Base-by-base conservation (phyloP, 2,888 invertebrate species). In the Thera obeliscata region DNA sequence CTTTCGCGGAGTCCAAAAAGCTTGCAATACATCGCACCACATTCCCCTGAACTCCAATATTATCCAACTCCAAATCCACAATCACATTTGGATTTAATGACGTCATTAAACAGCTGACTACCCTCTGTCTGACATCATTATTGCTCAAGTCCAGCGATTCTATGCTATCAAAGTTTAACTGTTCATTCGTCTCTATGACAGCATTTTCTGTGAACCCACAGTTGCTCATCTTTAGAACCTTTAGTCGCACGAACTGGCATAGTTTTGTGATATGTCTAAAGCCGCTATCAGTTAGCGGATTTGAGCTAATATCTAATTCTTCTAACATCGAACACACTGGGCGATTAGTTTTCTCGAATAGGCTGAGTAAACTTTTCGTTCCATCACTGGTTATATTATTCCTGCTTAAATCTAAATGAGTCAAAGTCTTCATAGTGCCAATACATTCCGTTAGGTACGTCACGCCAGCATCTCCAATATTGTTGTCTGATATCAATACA, bases 261-360 rank as follows among this genome's bases (percentile, higher is more conserved):
- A 94, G 71, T 78, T 88, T 88, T 2, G 88, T 71, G 48, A 90
- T 69, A 77, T 81, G 82, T 81, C 81, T 82, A 73, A 91, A 89
- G 41, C 94, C 89, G 2, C 87, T 80, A 72, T 96, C 94, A 0
- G 94, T 94, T 65, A 98, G 89, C 0, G 95, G 95, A 88, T 98
- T 98, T 71, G 94, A 95, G 77, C 96, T 96, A 0, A 98, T 82
- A 81, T 96, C 95, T 1, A 98, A 80, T 69, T 95, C 94, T 77
- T 94, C 94, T 56, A 96, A 77, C 8, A 93, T 83, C 61, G 87
- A 85, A 60, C 93, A 90, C 11, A 91, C 80, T 0, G 87, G 84
- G 68, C 91, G 79, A 0, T 85, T 83, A 0, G 90, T 75, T 74
- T 93, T 90, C 64, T 89, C 87, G 61, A 94, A 94, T n/a, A 88